These are phyloP conservation scores for Channa argus DNA, from an alignment of 2,113 vertebrate species.

Conservation along the genomic window DNA sequence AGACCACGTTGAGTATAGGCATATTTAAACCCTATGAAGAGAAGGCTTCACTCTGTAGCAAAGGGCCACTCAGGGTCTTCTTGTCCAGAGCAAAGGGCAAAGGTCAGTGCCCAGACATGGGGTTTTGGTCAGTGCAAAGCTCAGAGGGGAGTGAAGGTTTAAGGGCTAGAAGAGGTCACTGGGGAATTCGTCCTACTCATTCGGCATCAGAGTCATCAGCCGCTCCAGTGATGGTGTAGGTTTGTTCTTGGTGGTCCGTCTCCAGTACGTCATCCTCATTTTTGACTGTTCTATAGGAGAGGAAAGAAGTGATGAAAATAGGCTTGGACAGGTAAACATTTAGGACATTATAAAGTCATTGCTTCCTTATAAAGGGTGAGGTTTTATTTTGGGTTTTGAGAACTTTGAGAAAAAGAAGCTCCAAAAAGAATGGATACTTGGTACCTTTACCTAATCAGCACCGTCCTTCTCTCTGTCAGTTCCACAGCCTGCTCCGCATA, in stretches of 20 bases:
- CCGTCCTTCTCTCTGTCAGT: constrained; percentile 82
- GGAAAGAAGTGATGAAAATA: neutral
- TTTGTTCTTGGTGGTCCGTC: constrained; percentile 79
- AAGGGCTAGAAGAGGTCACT: constrained; percentile 65
- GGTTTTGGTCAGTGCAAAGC: constrained; percentile 69
- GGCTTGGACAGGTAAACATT: neutral
- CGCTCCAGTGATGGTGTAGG: constrained; percentile 80
- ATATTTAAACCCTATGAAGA: constrained; percentile 47
- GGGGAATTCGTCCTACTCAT: constrained; percentile 50
- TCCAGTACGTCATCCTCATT: constrained; percentile 76
- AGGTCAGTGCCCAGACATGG: constrained; percentile 73
- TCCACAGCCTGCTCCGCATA: constrained; percentile 81
- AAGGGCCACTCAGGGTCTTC: constrained; percentile 63
- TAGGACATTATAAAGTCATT: neutral
- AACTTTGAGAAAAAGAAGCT: neutral
- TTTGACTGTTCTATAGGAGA: constrained; percentile 74
- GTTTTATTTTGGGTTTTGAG: neutral
- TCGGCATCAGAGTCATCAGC: constrained; percentile 82
- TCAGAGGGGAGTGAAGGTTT: constrained; percentile 54
- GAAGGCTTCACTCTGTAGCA: constrained; percentile 40
- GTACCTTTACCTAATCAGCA: constrained; percentile 83
- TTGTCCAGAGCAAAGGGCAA: constrained; percentile 71
- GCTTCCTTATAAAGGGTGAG: neutral
- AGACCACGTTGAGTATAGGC: constrained; percentile 41
- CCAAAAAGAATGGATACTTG: constrained; percentile 37